Conservation (phyloP, 1,140 invertebrate species). For the Wasmannia auropunctata region DNA sequence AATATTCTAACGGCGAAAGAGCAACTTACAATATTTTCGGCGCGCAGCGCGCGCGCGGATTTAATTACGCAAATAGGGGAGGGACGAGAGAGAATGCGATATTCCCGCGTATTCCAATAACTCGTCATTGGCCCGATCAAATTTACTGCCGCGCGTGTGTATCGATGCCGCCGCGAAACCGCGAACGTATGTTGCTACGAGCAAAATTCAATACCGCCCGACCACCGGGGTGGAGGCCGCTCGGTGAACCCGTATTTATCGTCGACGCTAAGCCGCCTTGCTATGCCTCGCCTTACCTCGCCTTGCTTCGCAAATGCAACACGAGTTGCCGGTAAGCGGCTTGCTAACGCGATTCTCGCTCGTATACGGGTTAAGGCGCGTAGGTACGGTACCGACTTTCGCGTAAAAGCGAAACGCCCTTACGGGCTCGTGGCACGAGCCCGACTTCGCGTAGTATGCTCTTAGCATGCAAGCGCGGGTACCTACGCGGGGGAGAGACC, state of each 20-base stretch:
- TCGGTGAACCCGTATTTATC: conserved; percentile 42
- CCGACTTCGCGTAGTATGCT: conserved; percentile 39
- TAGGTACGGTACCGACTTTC: conserved; percentile 52
- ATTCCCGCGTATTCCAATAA: conserved; percentile 48
- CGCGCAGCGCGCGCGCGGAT: background rate
- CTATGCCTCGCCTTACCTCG: background rate
- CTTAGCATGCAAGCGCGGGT: conserved; percentile 67
- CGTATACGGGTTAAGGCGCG: conserved; percentile 64
- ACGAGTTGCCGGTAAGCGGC: conserved; percentile 58
- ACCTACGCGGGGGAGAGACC: no score
- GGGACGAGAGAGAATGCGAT: conserved; percentile 21
- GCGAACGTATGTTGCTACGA: conserved; percentile 51
- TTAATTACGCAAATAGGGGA: conserved; percentile 46
- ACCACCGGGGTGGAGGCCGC: background rate
- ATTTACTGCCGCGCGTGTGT: conserved; percentile 47
- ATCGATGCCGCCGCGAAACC: conserved; percentile 42
- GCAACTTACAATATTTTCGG: conserved; percentile 25
- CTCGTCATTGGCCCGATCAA: conserved; percentile 51
- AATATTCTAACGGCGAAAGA: conserved; percentile 7
- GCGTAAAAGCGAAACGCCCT: conserved; percentile 64
- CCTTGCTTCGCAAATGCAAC: conserved; percentile 32
- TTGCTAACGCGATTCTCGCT: conserved; percentile 62
- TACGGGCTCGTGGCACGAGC: conserved; percentile 64
- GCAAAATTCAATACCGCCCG: conserved; percentile 53
- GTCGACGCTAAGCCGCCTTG: conserved; percentile 11